Conservation (phyloP, 2,113 vertebrate species). For the Cyphomyrus discorhynchus region DNA sequence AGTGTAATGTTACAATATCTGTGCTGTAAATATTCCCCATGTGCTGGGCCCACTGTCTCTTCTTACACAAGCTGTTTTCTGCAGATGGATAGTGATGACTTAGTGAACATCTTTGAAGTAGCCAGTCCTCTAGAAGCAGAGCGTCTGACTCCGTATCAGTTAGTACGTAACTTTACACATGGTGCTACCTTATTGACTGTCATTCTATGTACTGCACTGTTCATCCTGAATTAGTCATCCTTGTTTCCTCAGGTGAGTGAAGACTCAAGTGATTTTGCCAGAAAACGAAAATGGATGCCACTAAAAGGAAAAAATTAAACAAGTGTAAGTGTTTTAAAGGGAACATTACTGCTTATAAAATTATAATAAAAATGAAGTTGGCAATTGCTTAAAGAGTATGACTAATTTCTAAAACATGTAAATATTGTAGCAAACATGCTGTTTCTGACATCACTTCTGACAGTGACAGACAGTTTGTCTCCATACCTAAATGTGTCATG, state of each 20-base stretch:
- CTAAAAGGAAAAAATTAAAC: constrained; percentile 33
- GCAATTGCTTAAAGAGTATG: background rate
- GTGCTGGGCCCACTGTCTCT: constrained; percentile 13
- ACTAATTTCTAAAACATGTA: background rate
- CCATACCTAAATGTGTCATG: background rate
- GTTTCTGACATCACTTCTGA: background rate
- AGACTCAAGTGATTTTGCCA: constrained; percentile 45
- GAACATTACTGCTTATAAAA: background rate
- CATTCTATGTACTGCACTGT: background rate
- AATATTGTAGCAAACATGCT: background rate
- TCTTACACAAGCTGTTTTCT: constrained; percentile 6
- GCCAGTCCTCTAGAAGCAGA: constrained; percentile 51
- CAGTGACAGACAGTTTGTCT: background rate
- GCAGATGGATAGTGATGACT: constrained; percentile 63
- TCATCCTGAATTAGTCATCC: background rate
- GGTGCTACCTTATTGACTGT: background rate
- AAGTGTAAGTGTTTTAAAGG: background rate
- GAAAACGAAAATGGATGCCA: constrained; percentile 44
- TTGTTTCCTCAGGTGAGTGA: constrained; percentile 45
- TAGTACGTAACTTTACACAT: constrained; percentile 50
- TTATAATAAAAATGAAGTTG: constrained; percentile 4
- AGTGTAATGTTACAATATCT: background rate
- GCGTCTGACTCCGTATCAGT: constrained; percentile 52
- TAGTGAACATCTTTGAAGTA: constrained; percentile 55
- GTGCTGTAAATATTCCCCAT: background rate